Evolutionary conservation across 2,113 vertebrate species (phyloP).

Genomic region (Okapia johnstoni): DNA sequence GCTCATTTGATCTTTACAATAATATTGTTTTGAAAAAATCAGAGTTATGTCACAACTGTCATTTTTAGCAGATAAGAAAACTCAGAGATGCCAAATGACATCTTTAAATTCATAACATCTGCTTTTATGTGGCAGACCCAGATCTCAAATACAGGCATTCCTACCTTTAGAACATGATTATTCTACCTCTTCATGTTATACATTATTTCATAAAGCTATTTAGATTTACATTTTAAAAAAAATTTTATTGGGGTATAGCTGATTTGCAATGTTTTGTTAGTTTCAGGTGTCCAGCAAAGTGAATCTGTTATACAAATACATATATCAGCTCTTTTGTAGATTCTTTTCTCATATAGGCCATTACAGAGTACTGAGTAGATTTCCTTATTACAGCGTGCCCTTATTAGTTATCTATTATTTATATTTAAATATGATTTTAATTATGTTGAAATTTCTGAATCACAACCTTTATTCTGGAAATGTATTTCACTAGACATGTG

Average conservation of each 20-base stretch:
- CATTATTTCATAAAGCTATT: background rate
- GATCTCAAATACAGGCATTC: background rate
- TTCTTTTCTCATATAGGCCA: too few relatives aligned
- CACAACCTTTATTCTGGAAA: background rate
- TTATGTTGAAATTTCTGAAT: slow-evolving; percentile 3
- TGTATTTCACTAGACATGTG: background rate
- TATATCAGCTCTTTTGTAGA: too few relatives aligned
- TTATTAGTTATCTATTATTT: background rate
- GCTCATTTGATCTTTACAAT: slow-evolving; percentile 29
- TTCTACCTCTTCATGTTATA: background rate
- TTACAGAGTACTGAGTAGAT: too few relatives aligned
- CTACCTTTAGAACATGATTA: background rate
- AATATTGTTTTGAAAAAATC: background rate
- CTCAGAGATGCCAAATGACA: background rate
- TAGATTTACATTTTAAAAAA: background rate
- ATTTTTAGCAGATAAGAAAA: slow-evolving; percentile 8
- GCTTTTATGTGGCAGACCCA: background rate
- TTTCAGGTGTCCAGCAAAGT: too few relatives aligned
- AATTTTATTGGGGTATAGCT: too few relatives aligned
- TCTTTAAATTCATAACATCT: background rate
- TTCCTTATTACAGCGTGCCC: too few relatives aligned
- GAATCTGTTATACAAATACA: too few relatives aligned
- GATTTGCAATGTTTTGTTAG: too few relatives aligned
- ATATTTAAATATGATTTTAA: slow-evolving; percentile 3
- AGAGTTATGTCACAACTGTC: background rate